phyloP scores from a whole-genome alignment of 2,888 invertebrate genomes.

The Eristalis tenax region DNA sequence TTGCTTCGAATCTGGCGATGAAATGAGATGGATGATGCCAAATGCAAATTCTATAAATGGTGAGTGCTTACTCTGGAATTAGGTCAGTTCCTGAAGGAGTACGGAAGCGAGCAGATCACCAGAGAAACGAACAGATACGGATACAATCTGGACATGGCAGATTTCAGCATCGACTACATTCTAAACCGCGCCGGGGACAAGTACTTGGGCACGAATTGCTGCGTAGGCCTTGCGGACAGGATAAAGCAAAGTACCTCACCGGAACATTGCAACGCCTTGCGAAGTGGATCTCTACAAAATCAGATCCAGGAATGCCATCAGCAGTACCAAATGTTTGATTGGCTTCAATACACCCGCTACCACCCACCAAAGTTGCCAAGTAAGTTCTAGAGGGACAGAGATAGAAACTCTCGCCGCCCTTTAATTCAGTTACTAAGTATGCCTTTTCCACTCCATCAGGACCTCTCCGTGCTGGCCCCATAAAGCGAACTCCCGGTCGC shows the following conservation, averaged over 20 bases:
- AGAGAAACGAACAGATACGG: not conserved
- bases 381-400: slow-evolving; percentile 78
- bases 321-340: slow-evolving; percentile 81
- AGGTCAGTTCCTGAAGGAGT: slow-evolving; percentile 71
- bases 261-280: slow-evolving; percentile 17
- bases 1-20: slow-evolving; percentile 27
- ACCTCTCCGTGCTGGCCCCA: slow-evolving; percentile 78
- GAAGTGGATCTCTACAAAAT: slow-evolving; percentile 35
- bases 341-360: slow-evolving; percentile 87
- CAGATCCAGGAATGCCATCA: slow-evolving; percentile 69
- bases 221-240: slow-evolving; percentile 75
- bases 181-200: slow-evolving; percentile 83
- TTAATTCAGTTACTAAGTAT: not conserved
- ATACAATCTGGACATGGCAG: slow-evolving; percentile 75
- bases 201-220: slow-evolving; percentile 78
- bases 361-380: slow-evolving; percentile 87
- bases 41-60: slow-evolving; percentile 70
- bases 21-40: slow-evolving; percentile 68
- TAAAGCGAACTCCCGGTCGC: slow-evolving; percentile 84
- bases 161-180: slow-evolving; percentile 85
- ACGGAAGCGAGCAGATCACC: slow-evolving; percentile 66
- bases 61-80: slow-evolving; percentile 50
- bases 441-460: slow-evolving; percentile 71
- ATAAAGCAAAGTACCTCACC: slow-evolving; percentile 69
- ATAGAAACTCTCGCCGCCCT: not conserved